Percentiles rank a stretch among this genome's conserved stretches.
phyloP scores from a whole-genome alignment of 2,888 invertebrate species.

The Reticulitermes lucifugus region DNA sequence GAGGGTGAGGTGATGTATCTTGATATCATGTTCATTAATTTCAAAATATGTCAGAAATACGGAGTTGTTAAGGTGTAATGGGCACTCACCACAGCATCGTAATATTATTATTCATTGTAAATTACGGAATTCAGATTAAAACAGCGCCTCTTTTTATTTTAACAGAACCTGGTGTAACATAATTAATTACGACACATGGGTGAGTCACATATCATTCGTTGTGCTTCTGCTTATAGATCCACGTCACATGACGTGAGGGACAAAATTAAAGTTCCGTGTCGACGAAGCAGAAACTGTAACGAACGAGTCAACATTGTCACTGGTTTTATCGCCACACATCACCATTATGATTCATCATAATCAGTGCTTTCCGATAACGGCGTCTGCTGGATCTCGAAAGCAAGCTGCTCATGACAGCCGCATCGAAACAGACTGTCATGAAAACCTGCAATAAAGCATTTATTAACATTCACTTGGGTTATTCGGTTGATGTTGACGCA shows the following conservation, averaged over 20 bases:
- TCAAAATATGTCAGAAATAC: too few relatives aligned
- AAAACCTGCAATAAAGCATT: not conserved
- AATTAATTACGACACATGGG: not conserved
- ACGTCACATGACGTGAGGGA: not conserved
- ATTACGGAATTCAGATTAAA: too few relatives aligned
- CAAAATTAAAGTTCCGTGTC: not conserved
- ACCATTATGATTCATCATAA: not conserved
- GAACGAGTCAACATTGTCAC: too few relatives aligned
- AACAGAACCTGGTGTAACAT: not conserved
- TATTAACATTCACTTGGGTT: not conserved
- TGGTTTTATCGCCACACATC: not conserved
- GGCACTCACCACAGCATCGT: too few relatives aligned
- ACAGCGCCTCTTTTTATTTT: too few relatives aligned
- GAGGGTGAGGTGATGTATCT: too few relatives aligned
- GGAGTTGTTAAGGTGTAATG: too few relatives aligned
- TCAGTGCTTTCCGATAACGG: not conserved
- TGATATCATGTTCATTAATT: too few relatives aligned
- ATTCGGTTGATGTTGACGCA: too few relatives aligned
- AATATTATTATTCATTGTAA: too few relatives aligned
- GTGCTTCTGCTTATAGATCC: not conserved
- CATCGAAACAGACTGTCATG: not conserved
- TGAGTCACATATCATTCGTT: not conserved
- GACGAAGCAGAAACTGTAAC: not conserved
- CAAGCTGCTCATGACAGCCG: not conserved
- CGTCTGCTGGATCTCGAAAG: not conserved